These are phyloP conservation scores for Maniola hyperantus DNA, from an alignment of 2,888 invertebrate genomes.

Conservation along the genomic window DNA sequence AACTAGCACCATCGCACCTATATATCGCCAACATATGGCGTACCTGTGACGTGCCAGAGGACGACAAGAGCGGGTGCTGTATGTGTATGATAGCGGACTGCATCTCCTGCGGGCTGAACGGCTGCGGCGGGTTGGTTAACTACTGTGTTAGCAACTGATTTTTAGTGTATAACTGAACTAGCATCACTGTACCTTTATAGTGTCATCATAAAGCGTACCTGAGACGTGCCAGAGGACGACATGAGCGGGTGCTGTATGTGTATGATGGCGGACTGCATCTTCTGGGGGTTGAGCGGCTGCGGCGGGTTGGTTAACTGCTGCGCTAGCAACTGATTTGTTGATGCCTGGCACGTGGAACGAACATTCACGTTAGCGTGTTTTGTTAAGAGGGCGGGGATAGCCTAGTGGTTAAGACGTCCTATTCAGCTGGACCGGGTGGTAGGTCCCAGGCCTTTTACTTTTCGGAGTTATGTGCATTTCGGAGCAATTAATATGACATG, in stretches of 20 bases:
- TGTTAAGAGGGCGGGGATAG: too few species aligned
- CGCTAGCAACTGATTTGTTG: conserved; percentile 76
- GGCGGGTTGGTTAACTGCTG: conserved; percentile 79
- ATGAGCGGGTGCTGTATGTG: conserved; percentile 79
- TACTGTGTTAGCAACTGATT: conserved; percentile 77
- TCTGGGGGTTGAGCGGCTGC: conserved; percentile 77
- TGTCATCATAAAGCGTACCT: conserved; percentile 49
- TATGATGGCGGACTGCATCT: conserved; percentile 78
- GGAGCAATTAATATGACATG: too few species aligned
- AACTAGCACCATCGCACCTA: too few species aligned
- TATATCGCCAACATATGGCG: too few species aligned
- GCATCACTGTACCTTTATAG: too few species aligned
- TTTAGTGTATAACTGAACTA: conserved; percentile 37
- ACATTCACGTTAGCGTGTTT: background rate
- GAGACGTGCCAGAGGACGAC: conserved; percentile 69
- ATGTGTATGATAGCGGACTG: conserved; percentile 80
- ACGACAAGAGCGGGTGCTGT: conserved; percentile 77
- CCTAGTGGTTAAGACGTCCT: too few species aligned
- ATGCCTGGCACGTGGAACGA: conserved; percentile 54
- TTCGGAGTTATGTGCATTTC: too few species aligned
- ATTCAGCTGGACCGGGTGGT: too few species aligned
- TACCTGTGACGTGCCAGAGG: conserved; percentile 70
- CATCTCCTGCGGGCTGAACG: conserved; percentile 78
- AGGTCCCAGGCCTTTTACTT: too few species aligned
- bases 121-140: conserved; percentile 77